These are phyloP conservation scores for Elmis aenea DNA, from an alignment of 2,888 invertebrate species.

Conservation along the genomic window DNA sequence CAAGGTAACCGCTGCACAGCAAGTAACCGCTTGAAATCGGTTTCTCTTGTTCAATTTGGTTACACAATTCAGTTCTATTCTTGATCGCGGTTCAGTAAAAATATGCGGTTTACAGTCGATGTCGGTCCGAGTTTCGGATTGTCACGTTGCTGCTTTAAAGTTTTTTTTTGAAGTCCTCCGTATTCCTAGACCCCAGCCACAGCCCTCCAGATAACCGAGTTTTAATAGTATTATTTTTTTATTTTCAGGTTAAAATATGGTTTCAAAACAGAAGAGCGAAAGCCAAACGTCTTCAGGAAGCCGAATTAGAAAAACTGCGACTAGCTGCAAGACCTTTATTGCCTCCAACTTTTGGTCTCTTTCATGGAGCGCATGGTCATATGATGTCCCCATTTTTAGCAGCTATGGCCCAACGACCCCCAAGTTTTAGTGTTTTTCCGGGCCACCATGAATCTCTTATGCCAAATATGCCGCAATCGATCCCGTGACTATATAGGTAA, in stretches of 20 bases:
- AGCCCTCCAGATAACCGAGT: no score
- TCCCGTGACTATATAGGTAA: slow-evolving; percentile 11
- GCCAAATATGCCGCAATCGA: slow-evolving; percentile 14
- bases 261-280: slow-evolving; percentile 82
- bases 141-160: no score
- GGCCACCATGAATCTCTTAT: slow-evolving; percentile 10
- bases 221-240: no score
- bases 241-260: slow-evolving; percentile 71
- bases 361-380: slow-evolving; percentile 55
- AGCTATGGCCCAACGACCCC: slow-evolving; percentile 56
- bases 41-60: no score
- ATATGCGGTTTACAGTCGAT: no score
- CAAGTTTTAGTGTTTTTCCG: slow-evolving; percentile 56
- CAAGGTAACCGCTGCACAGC: no score
- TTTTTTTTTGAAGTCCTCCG: no score
- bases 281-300: slow-evolving; percentile 94
- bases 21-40: no score
- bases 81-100: no score
- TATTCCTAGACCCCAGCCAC: no score
- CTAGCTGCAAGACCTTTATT: slow-evolving; percentile 76
- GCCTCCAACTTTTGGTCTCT: slow-evolving; percentile 67
- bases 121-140: no score
- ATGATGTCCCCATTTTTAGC: slow-evolving; percentile 60
- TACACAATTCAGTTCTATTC: no score
- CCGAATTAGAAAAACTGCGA: slow-evolving; percentile 86